Evolutionary conservation across 2,113 vertebrate genomes (phyloP).

Genomic region (Pardalotus punctatus): DNA sequence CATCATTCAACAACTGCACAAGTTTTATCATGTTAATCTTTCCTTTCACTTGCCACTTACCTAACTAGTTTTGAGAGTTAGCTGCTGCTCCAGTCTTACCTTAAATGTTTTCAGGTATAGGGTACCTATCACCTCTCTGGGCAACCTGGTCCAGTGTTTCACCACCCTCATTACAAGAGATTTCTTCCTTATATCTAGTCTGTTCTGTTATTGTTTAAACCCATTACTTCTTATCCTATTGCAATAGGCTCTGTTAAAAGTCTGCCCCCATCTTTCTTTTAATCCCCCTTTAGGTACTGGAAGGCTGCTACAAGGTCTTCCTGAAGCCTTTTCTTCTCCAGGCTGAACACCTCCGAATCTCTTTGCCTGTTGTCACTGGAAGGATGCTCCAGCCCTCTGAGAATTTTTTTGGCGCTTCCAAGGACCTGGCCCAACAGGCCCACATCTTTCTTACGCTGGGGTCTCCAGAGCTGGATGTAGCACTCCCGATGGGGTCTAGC

Average conservation of each 20-base stretch:
- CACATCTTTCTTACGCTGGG: fast-evolving
- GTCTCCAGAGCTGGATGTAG: background rate
- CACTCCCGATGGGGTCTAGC: too few species aligned
- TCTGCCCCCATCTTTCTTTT: too few species aligned
- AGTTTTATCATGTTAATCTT: background rate
- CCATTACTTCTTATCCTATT: background rate
- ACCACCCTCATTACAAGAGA: background rate
- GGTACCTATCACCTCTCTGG: background rate
- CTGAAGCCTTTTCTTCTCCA: background rate
- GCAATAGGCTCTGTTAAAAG: background rate
- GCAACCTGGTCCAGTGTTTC: background rate
- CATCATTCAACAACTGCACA: background rate
- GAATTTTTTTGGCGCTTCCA: background rate
- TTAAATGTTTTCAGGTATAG: background rate
- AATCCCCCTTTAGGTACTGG: background rate
- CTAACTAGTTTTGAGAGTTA: background rate
- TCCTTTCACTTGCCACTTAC: background rate
- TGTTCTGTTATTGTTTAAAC: background rate
- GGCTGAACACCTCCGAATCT: background rate
- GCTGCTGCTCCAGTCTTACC: background rate
- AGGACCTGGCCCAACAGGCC: background rate
- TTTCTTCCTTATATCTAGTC: background rate
- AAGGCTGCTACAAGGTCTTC: background rate
- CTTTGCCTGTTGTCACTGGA: too few species aligned
- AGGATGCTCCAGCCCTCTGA: background rate